Evolutionary conservation across 2,797 vertebrate genomes (phyloP).

Genomic region (Lates japonicus): DNA sequence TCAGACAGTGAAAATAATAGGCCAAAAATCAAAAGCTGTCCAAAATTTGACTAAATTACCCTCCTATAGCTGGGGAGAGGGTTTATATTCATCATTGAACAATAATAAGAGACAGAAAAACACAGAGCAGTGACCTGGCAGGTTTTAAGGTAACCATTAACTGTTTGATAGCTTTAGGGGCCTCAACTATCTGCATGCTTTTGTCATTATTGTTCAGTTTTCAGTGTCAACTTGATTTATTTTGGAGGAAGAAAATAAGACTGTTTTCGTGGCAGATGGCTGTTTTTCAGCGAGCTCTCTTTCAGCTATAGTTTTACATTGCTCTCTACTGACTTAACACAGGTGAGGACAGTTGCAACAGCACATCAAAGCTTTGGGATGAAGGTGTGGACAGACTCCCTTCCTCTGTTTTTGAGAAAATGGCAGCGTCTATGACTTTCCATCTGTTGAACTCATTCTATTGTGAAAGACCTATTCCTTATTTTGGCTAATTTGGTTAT

Average conservation of each 20-base stretch:
- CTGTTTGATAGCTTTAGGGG: constrained; percentile 39
- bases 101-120: constrained; percentile 50
- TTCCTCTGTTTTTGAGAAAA: constrained; percentile 29
- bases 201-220: constrained; percentile 54
- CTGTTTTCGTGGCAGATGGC: constrained; percentile 36
- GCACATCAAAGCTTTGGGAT: constrained; percentile 23
- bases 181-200: constrained; percentile 40
- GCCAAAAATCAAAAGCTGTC: constrained; percentile 44
- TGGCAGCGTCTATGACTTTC: constrained; percentile 4
- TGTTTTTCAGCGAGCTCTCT: constrained; percentile 32
- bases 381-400: constrained; percentile 34
- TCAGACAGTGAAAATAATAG: constrained; percentile 54
- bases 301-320: constrained; percentile 13
- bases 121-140: constrained; percentile 55
- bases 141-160: constrained; percentile 50
- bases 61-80: constrained; percentile 36
- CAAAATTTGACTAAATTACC: constrained; percentile 56
- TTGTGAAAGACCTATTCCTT: constrained; percentile 26
- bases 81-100: constrained; percentile 42
- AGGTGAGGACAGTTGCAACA: constrained; percentile 33
- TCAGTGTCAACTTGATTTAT: constrained; percentile 52
- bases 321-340: constrained; percentile 25
- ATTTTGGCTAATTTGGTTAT: constrained; percentile 8
- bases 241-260: constrained; percentile 31
- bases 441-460: constrained; percentile 16